Percentiles rank a stretch among this genome's conserved stretches.
Evolutionary conservation across 2,797 vertebrate genomes (phyloP).

Genomic region (Catamblyrhynchus diadema): DNA sequence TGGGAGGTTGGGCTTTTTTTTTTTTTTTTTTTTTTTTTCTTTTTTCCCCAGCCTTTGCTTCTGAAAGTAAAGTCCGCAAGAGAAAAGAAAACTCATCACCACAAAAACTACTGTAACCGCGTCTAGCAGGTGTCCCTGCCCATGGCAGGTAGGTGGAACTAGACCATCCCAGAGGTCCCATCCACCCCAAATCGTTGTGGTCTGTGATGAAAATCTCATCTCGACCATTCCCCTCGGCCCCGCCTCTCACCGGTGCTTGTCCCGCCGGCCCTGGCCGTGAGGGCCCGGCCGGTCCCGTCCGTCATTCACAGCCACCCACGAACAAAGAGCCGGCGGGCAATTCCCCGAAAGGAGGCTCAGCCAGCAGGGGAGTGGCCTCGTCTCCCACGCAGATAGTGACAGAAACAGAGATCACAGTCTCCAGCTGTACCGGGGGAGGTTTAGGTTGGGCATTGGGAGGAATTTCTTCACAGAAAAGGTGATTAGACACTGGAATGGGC

Average conservation of each 20-base stretch:
- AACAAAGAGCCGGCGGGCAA: neutral
- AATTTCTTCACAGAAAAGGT: neutral
- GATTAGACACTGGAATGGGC: neutral
- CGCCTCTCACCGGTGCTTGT: neutral
- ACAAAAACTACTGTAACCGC: neutral
- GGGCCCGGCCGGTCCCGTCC: neutral
- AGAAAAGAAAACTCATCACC: too few species aligned
- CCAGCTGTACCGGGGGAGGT: neutral
- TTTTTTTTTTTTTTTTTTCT: too few species aligned
- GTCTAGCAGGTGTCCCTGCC: neutral
- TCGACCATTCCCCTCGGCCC: fast-evolving
- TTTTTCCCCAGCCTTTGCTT: fast-evolving
- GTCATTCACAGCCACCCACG: neutral
- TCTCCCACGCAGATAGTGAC: neutral
- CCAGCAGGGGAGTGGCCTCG: neutral
- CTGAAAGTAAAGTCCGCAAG: neutral
- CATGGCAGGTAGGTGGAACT: neutral
- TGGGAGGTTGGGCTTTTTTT: neutral
- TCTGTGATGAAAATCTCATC: neutral
- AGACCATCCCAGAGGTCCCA: neutral
- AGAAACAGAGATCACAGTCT: neutral
- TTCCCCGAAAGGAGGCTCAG: neutral
- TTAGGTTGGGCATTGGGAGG: neutral
- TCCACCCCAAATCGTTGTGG: fast-evolving
- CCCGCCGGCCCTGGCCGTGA: neutral